phyloP scores from a whole-genome alignment of 2,797 vertebrate genomes.

The Cossypha dichroa region DNA sequence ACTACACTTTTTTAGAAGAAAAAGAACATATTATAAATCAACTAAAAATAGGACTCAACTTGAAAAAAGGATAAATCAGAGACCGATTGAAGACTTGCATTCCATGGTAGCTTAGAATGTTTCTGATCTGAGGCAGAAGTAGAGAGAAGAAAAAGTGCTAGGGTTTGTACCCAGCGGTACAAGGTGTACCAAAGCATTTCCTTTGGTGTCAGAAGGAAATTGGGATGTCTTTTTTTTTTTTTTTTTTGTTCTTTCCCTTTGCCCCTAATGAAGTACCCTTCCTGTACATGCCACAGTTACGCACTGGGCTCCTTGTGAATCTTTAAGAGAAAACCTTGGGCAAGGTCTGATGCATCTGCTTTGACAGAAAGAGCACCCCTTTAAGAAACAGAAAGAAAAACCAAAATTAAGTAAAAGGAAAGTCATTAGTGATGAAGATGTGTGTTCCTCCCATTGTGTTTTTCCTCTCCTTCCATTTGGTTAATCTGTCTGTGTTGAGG shows the following conservation, averaged over 20 bases:
- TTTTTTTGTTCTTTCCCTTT: neutral
- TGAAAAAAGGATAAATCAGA: neutral
- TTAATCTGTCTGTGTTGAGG: neutral
- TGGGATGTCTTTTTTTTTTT: neutral
- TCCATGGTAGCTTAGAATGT: neutral
- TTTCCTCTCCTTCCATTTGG: neutral
- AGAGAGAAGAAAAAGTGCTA: neutral
- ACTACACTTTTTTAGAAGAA: neutral
- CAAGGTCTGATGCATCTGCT: neutral
- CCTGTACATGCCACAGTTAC: neutral
- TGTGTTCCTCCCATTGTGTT: neutral
- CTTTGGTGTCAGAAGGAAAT: neutral
- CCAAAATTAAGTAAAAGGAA: neutral
- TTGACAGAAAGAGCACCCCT: conserved; percentile 9
- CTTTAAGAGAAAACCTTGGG: neutral
- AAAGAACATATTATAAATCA: neutral
- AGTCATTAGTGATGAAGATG: neutral
- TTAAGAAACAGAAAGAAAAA: neutral
- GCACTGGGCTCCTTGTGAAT: neutral
- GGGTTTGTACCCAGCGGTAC: neutral
- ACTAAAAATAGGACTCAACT: neutral
- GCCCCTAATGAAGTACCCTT: neutral
- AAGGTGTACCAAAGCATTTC: neutral
- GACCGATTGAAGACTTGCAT: neutral
- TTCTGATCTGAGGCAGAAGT: neutral